These are phyloP conservation scores for Melinaea marsaeus DNA, from an alignment of 2,888 invertebrate species.

Conservation along the genomic window DNA sequence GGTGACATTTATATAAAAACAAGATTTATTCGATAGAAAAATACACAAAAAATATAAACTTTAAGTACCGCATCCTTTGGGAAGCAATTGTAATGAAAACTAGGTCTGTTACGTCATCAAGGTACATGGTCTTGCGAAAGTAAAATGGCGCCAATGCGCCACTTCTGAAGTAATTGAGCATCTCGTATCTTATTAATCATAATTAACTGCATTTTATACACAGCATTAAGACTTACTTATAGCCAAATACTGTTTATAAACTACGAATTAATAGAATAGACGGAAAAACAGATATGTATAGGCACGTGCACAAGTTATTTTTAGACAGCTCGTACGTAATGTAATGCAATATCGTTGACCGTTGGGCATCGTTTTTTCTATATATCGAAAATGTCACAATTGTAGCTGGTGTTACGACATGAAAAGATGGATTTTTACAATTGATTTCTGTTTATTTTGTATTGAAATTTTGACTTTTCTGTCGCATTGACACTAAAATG, in stretches of 20 bases:
- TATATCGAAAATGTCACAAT: neutral
- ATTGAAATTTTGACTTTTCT: slow-evolving; percentile 35
- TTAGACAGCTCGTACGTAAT: slow-evolving; percentile 44
- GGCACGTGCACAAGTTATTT: slow-evolving; percentile 70
- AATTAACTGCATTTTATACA: slow-evolving; percentile 14
- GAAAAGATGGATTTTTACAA: neutral
- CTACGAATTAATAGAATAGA: slow-evolving; percentile 1
- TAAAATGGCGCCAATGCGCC: slow-evolving; percentile 72
- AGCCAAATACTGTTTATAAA: neutral
- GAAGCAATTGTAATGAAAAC: slow-evolving; percentile 41
- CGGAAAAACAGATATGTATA: slow-evolving; percentile 33
- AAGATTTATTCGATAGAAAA: slow-evolving; percentile 54
- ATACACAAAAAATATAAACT: slow-evolving; percentile 40
- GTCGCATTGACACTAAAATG: slow-evolving; percentile 71
- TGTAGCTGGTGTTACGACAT: neutral
- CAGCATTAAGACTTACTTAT: slow-evolving; percentile 19
- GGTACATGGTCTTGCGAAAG: slow-evolving; percentile 57
- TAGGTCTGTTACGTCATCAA: slow-evolving; percentile 69
- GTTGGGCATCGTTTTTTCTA: neutral
- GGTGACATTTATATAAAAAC: slow-evolving; percentile 75
- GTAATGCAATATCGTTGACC: slow-evolving; percentile 8
- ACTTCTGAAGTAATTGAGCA: slow-evolving; percentile 29
- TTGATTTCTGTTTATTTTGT: slow-evolving; percentile 26
- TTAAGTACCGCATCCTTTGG: slow-evolving; percentile 28
- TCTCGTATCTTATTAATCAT: slow-evolving; percentile 25